Conservation (phyloP, 2,113 vertebrate genomes). For the Paramormyrops kingsleyae region DNA sequence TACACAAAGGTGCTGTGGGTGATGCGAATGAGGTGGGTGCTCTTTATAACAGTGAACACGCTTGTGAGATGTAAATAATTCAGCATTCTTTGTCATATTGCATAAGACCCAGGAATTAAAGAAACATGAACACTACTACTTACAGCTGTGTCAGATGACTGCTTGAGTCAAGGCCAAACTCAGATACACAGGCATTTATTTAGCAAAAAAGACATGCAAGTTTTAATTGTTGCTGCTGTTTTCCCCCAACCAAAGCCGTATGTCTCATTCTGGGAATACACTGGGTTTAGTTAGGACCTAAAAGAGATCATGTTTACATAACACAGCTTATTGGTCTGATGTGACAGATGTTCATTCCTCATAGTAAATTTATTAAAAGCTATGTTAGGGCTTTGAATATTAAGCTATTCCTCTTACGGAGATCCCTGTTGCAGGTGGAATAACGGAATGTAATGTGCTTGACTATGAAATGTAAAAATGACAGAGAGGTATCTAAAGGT, state of each 20-base stretch:
- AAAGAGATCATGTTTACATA: neutral
- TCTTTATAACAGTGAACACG: constrained; percentile 27
- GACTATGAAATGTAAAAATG: neutral
- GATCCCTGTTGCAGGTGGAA: neutral
- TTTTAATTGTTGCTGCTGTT: neutral
- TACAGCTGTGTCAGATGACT: neutral
- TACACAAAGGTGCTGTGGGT: constrained; percentile 34
- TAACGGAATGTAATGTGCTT: neutral
- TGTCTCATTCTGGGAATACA: neutral
- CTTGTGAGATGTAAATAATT: constrained; percentile 54
- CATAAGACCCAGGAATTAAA: constrained; percentile 17
- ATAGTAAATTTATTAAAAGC: neutral
- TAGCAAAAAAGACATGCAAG: neutral
- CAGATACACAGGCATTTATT: neutral
- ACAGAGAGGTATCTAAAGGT: neutral
- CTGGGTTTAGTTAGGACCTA: neutral
- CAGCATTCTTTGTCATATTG: constrained; percentile 40
- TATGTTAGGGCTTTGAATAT: neutral
- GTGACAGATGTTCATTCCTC: neutral
- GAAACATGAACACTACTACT: constrained; percentile 11
- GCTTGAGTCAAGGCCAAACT: neutral
- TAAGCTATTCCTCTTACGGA: neutral
- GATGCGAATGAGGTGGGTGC: constrained; percentile 4
- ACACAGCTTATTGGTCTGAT: neutral
- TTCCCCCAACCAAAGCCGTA: neutral